Evolutionary conservation across 2,797 vertebrate species (phyloP), one percentile per base, ranked within the genome.

Genomic region (Darevskia nairensis): DNA sequence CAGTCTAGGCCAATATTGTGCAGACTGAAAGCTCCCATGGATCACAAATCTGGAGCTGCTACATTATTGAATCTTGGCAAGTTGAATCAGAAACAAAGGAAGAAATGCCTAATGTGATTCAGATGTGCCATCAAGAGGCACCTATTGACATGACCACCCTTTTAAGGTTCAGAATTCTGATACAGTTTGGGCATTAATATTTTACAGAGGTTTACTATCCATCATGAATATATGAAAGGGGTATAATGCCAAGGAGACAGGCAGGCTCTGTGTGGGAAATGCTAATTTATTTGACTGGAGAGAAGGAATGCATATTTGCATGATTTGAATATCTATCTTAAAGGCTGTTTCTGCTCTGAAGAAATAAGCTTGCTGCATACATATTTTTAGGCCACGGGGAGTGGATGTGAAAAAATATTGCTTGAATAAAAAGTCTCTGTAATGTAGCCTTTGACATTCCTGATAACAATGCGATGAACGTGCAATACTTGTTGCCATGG

Each of bases 401-500:
- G 72, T 86, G 79, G 85, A 91, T 80, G 41, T 85, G 91, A 80
- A 71, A 86, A 80, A 89, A 89, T 95, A 94, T 81, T 77, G 7
- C 44, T 66, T 79, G 69, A 80, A 89, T 88, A 74, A 94, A 91
- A 86, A 88, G 92, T 92, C 86, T 82, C 71, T 93, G 21, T 81
- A 94, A 94, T 44, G 88, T 90, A n/a, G 59, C 86, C n/a, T 86
- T 89, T 90, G 82, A 75, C 87, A 90, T 92, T 93, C 85, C 92
- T 93, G 90, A 86, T 88, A 95, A 91, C 44, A 85, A 50, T 89
- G 85, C 89, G 93, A 83, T 88, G 88, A 92, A 93, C 71, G 88
- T 93, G 85, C 91, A 90, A 89, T 90, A 90, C 61, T 35, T 13
- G 96, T 97, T 97, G 92, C 94, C 84, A 95, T 96, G 95, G 84